phyloP scores from a whole-genome alignment of 1,140 invertebrate genomes.

The Nephila pilipes region DNA sequence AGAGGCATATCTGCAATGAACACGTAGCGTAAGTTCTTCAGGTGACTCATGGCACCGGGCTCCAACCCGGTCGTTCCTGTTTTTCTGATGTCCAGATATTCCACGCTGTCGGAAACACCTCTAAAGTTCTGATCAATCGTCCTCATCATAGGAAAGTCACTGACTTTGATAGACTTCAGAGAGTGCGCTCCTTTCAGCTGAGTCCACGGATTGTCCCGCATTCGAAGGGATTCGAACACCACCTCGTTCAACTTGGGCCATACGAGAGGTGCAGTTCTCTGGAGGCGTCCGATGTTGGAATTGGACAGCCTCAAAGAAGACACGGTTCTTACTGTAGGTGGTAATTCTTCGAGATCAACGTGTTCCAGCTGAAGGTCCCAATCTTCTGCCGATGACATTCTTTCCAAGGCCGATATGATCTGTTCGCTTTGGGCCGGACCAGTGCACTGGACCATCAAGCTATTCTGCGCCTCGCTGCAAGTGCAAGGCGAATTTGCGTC shows the following conservation, averaged over 20 bases:
- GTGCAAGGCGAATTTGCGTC: not conserved
- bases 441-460: not conserved
- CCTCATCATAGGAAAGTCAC: constrained; percentile 15
- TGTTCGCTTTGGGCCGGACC: not conserved
- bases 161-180: constrained; percentile 29
- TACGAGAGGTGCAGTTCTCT: not conserved
- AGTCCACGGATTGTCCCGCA: constrained; percentile 15
- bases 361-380: constrained; percentile 27
- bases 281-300: constrained; percentile 21
- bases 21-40: constrained; percentile 37
- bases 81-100: constrained; percentile 37
- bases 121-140: constrained; percentile 32
- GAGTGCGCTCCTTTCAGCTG: constrained; percentile 1
- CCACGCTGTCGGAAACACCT: constrained; percentile 18
- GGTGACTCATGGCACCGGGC: constrained; percentile 49
- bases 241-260: constrained; percentile 61
- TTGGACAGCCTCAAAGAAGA: not conserved
- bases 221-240: constrained; percentile 50
- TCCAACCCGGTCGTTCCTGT: constrained; percentile 42
- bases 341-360: not conserved
- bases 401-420: not conserved
- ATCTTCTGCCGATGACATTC: not conserved
- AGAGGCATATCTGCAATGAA: constrained; percentile 49
- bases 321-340: not conserved
- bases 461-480: not conserved